Conservation (phyloP, 2,888 invertebrate species). For the Aproaerema taeniolella region DNA sequence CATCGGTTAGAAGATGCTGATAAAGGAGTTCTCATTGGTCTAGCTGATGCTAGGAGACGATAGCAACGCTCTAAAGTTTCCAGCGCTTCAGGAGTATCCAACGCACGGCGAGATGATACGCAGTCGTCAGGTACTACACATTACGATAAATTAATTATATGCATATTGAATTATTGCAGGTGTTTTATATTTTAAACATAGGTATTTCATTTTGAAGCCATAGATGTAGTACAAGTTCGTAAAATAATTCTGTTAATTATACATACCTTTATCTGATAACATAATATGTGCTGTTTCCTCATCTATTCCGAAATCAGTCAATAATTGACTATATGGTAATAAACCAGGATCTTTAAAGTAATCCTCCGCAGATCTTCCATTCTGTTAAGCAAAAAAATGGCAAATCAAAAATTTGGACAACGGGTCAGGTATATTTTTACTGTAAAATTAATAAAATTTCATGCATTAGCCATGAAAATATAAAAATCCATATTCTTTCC, state of each 20-base stretch:
- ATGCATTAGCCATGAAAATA: too few species aligned
- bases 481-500: too few species aligned
- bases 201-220: background rate
- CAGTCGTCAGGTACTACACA: constrained; percentile 84
- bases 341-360: constrained; percentile 83
- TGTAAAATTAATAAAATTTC: too few species aligned
- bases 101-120: constrained; percentile 83
- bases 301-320: constrained; percentile 83
- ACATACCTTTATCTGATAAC: constrained; percentile 87
- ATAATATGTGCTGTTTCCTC: constrained; percentile 82
- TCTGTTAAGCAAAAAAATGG: constrained; percentile 78
- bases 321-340: constrained; percentile 81
- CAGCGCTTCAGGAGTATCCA: constrained; percentile 83
- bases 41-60: constrained; percentile 80
- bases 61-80: constrained; percentile 87
- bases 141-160: constrained; percentile 2
- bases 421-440: too few species aligned
- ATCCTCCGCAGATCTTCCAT: constrained; percentile 87
- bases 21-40: constrained; percentile 74
- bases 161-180: too few species aligned
- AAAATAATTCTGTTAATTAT: constrained; percentile 15
- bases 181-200: too few species aligned
- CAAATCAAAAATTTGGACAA: too few species aligned
- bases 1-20: constrained; percentile 78
- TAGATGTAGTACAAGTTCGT: background rate